Percentiles rank a stretch among this genome's conserved stretches.
These are phyloP conservation scores for Helicoverpa zea DNA, from an alignment of 1,140 invertebrate genomes.

Conservation along the genomic window DNA sequence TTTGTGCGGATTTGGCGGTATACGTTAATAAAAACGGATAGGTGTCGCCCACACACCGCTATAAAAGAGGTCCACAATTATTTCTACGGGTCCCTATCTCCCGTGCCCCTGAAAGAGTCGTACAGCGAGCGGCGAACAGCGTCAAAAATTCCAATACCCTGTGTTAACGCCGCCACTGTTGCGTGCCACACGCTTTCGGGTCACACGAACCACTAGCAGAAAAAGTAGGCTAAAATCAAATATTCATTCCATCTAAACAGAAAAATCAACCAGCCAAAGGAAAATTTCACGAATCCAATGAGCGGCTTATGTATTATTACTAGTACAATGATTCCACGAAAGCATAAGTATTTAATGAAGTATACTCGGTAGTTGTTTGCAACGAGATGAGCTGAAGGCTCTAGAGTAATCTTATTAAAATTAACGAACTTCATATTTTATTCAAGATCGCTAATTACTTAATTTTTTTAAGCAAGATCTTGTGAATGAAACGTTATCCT, in stretches of 20 bases:
- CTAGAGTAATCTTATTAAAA: constrained; percentile 36
- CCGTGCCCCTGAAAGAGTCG: constrained; percentile 56
- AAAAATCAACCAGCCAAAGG: constrained; percentile 24
- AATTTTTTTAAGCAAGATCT: constrained; percentile 35
- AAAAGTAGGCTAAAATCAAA: constrained; percentile 66
- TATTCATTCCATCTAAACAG: constrained; percentile 57
- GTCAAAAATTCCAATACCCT: constrained; percentile 64
- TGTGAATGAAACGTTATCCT: constrained; percentile 40
- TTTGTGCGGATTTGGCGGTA: constrained; percentile 48
- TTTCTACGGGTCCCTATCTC: constrained; percentile 49
- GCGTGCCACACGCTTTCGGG: constrained; percentile 70
- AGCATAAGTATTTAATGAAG: constrained; percentile 24
- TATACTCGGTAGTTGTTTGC: constrained; percentile 15
- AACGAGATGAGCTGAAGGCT: constrained; percentile 32
- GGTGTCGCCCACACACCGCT: constrained; percentile 44
- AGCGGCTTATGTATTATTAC: constrained; percentile 15
- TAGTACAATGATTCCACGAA: neutral
- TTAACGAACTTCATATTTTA: constrained; percentile 42
- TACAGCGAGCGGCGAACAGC: constrained; percentile 53
- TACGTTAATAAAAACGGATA: constrained; percentile 58
- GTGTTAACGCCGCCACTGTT: constrained; percentile 50
- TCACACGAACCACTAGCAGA: constrained; percentile 65
- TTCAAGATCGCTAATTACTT: constrained; percentile 38
- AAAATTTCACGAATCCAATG: constrained; percentile 26
- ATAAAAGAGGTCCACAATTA: constrained; percentile 55